Evolutionary conservation across 1,140 invertebrate genomes (phyloP).

Genomic region (Drosophila serrata): DNA sequence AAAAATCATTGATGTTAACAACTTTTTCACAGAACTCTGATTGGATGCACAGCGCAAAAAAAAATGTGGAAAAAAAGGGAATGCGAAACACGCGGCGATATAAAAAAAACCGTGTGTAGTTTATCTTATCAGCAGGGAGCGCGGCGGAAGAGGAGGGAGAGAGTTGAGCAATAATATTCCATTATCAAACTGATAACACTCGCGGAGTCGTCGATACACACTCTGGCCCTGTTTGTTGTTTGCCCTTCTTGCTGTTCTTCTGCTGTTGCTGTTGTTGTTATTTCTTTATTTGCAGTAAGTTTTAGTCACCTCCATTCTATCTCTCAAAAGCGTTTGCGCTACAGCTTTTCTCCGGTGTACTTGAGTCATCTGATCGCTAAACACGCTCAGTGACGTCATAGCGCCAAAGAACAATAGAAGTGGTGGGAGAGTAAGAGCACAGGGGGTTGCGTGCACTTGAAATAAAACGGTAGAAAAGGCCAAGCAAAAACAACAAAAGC

Average conservation of each 20-base stretch:
- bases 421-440: background rate
- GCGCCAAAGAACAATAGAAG: constrained; percentile 12
- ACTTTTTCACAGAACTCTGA: constrained; percentile 41
- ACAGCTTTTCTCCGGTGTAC: constrained; percentile 3
- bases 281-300: constrained; percentile 1
- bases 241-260: constrained; percentile 20
- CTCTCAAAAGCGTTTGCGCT: background rate
- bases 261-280: background rate
- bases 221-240: constrained; percentile 31
- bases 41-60: constrained; percentile 44
- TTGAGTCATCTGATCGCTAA: constrained; percentile 35
- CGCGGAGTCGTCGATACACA: constrained; percentile 14
- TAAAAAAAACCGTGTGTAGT: constrained; percentile 4
- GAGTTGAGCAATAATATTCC: constrained; percentile 36
- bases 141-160: constrained; percentile 9
- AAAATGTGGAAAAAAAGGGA: constrained; percentile 20
- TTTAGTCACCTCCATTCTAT: constrained; percentile 9
- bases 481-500: constrained; percentile 7
- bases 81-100: constrained; percentile 39
- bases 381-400: constrained; percentile 30
- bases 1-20: constrained; percentile 27
- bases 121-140: constrained; percentile 33
- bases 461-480: constrained; percentile 31
- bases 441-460: constrained; percentile 38
- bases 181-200: constrained; percentile 38